Conservation (phyloP, 1,140 invertebrate species). For the Brachionus manjavacas region DNA sequence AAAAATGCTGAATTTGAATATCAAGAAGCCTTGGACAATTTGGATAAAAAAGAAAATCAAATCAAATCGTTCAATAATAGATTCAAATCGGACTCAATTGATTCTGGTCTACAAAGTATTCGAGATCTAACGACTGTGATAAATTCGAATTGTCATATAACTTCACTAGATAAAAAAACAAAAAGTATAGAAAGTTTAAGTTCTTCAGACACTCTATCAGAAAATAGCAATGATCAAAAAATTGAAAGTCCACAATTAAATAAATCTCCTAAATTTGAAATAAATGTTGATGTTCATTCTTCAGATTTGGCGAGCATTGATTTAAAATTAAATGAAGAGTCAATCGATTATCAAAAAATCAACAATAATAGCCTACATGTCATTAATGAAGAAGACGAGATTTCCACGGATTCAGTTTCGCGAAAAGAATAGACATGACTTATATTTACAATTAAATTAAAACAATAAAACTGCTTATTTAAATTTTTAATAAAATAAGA, state of each 20-base stretch:
- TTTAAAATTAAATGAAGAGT: neutral
- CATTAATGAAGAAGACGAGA: conserved; percentile 13
- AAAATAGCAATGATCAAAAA: neutral
- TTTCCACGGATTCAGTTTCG: neutral
- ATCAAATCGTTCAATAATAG: neutral
- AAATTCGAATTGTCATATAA: neutral
- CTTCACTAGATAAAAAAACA: neutral
- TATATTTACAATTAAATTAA: neutral
- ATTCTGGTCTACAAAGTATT: conserved; percentile 14
- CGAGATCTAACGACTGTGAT: neutral
- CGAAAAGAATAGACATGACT: neutral
- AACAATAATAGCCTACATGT: neutral
- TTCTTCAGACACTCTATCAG: neutral
- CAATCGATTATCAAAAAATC: neutral
- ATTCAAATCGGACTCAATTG: neutral
- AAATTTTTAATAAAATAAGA: neutral
- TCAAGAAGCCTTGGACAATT: neutral
- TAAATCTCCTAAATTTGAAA: neutral
- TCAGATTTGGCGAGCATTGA: neutral
- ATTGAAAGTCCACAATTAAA: neutral
- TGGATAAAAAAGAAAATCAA: neutral
- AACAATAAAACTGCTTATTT: neutral
- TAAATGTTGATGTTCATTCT: neutral
- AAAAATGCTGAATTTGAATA: neutral
- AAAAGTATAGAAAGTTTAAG: neutral